Evolutionary conservation across 2,797 vertebrate species (phyloP), one percentile per base, ranked within the genome.

Genomic region (Allobates femoralis): DNA sequence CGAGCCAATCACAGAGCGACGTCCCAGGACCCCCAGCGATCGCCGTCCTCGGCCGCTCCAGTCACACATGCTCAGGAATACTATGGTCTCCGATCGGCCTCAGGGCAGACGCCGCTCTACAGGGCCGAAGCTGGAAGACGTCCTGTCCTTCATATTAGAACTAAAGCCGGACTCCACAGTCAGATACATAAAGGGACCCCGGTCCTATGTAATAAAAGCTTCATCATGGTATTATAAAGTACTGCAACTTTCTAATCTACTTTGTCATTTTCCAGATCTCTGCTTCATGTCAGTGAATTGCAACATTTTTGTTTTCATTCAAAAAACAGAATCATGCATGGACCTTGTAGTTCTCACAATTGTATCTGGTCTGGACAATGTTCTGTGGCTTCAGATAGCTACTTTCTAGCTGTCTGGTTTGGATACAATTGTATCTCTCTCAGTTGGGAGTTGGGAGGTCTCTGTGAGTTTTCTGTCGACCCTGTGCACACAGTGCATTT

Each of bases 21-120:
- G 0, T 51, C 58, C 16, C n/a, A 14, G 73, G 23, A 23, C n/a
- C 7, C 6, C 0, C 15, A 7, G 16, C n/a, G 26, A 41, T 37
- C 37, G 18, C n/a, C 16, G 7, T 2, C 14, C 41, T 4, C 32
- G 37, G 19, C 73, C 46, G 21, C 53, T 30, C 3, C 30, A 21
- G 41, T 19, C 55, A 67, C 55, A 28, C 41, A 53, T 23, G 73
- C 79, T 86, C 85, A 82, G 85, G 85, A 86, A 81, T 30, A 58
- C 11, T 23, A 12, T 14, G 30, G 32, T 15, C 73, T 66, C 56
- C n/a, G 6, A 46, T n/a, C 34, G 41, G 19, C 26, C 51, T 30
- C 51, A 16, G 21, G 16, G 12, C 30, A 58, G 23, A 7, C 19
- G 26, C 5, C 62, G 15, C 3, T 12, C 4, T 23, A 75, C 55